Base-by-base conservation (phyloP, 2,888 invertebrate genomes). In the Strigamia maritima region DNA sequence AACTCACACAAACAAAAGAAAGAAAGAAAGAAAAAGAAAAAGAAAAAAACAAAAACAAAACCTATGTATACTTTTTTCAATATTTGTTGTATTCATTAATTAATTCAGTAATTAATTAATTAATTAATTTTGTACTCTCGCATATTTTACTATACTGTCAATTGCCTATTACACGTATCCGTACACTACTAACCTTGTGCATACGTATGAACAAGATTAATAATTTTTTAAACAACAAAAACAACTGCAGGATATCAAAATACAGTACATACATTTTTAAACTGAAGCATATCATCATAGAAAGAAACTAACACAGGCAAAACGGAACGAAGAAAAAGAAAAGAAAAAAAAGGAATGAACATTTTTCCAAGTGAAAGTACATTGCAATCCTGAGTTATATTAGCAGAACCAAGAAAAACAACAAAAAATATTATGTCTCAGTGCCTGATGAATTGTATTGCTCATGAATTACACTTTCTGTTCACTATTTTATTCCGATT, bases 171-270 rank as follows among this genome's bases (percentile, higher is more conserved):
- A 70, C 54, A 70, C 70, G 70, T 70, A 70, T 70, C 70, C 70
- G 70, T 70, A 70, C 70, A 70, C 70, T 26, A 70, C 70, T 70
- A 70, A 70, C 70, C 70, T 70, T 70, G 70, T 70, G 70, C 70
- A 70, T 70, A 70, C 70, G 70, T 70, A 70, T 14, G 24, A 28
- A 70, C 26, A 70, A 19, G 8, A 54, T 14, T 14, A 44, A 19
- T n/a, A 54, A 19, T n/a, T 19, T 28, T 49, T 6, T n/a, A 28
- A 12, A 60, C 3, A 22, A 60, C 19, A 22, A 60, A 60, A 24
- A 70, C 70, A 70, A 70, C 70, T 70, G 70, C 70, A 70, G 70
- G 70, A 70, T 70, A 70, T 70, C 70, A 70, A 70, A 70, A 70
- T 26, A 65, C 65, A 70, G 28, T 26, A 65, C 65, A 70, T 49